Evolutionary conservation across 1,140 invertebrate genomes (phyloP).

Genomic region (Sipha flava): DNA sequence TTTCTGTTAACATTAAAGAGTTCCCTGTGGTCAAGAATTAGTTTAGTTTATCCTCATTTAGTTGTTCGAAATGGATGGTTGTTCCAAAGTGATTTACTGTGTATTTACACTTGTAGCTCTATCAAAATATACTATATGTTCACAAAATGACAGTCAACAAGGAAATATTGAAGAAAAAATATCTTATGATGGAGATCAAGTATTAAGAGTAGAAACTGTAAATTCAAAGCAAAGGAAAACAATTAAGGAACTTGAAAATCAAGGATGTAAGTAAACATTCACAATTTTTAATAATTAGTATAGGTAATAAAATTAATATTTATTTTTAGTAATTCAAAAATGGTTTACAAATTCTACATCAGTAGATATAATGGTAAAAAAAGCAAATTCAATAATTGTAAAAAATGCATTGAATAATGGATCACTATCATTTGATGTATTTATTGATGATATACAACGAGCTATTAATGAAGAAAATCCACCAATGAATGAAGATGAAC

Average conservation of each 20-base stretch:
- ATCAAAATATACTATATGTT: neutral
- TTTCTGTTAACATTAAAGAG: conserved; percentile 8
- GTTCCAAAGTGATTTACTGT: neutral
- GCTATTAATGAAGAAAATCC: conserved; percentile 71
- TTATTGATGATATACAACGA: conserved; percentile 65
- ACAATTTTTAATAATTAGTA: no score
- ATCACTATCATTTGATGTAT: conserved; percentile 50
- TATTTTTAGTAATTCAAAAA: conserved; percentile 37
- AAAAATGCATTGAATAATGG: conserved; percentile 40
- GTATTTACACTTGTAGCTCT: neutral
- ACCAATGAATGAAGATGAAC: conserved; percentile 52
- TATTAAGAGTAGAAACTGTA: conserved; percentile 32
- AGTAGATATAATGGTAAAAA: conserved; percentile 38
- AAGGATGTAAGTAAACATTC: conserved; percentile 36
- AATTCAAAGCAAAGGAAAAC: conserved; percentile 32
- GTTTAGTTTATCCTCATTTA: conserved; percentile 12
- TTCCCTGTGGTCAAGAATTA: neutral
- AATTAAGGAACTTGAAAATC: conserved; percentile 34
- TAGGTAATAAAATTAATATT: neutral
- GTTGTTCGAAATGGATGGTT: conserved; percentile 13
- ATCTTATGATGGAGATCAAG: conserved; percentile 36
- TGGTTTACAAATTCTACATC: conserved; percentile 37
- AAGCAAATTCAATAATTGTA: conserved; percentile 34
- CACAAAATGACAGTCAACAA: neutral
- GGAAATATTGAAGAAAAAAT: neutral